Conservation (phyloP, 2,113 vertebrate species). For the Pygoscelis adeliae region DNA sequence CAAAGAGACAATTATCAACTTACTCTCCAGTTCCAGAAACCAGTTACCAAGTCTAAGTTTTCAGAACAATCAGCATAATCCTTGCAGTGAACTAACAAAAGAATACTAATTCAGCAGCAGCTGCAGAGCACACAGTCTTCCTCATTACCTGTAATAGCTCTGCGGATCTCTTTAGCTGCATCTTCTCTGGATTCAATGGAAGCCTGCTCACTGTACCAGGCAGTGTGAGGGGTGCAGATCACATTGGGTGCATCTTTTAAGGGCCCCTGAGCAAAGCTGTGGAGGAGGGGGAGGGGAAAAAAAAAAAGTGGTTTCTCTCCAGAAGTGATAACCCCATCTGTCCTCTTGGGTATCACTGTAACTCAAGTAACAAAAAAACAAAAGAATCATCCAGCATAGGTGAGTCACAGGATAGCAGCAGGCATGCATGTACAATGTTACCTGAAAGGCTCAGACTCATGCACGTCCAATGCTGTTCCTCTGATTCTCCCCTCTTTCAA, state of each 20-base stretch:
- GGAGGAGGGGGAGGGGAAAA: background rate
- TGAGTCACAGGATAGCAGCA: background rate
- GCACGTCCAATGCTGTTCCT: conserved; percentile 88
- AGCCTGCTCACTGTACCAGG: conserved; percentile 92
- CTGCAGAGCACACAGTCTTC: background rate
- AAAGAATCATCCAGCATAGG: background rate
- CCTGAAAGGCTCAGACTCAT: conserved; percentile 91
- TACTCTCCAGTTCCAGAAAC: background rate
- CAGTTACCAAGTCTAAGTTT: background rate
- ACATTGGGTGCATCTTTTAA: conserved; percentile 90
- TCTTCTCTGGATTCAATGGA: conserved; percentile 89
- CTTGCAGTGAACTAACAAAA: background rate
- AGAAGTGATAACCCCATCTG: background rate
- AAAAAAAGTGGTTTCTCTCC: background rate
- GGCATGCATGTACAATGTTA: conserved; percentile 9
- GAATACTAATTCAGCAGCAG: background rate
- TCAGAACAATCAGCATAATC: background rate
- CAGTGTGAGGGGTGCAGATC: conserved; percentile 90
- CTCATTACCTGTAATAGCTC: conserved; percentile 86
- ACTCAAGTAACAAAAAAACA: background rate
- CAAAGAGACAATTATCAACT: background rate
- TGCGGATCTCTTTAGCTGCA: conserved; percentile 88
- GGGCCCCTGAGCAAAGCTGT: conserved; percentile 86
- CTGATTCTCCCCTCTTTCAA: conserved; percentile 90
- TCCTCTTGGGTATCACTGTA: background rate